Conservation (phyloP, 2,888 invertebrate species). For the Melanchra persicariae region DNA sequence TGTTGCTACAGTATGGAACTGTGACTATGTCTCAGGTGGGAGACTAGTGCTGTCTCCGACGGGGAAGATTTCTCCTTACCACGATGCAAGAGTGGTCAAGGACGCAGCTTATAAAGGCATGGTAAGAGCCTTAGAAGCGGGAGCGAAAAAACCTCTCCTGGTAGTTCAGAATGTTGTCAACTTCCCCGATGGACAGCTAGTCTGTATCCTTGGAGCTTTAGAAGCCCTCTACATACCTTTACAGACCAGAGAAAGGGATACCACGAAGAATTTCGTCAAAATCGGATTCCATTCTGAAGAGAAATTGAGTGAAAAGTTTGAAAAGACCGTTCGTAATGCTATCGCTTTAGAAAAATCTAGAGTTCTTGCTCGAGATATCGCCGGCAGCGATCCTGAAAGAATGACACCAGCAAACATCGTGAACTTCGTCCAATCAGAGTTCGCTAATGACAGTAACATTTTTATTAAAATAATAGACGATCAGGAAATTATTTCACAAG, state of each 20-base stretch:
- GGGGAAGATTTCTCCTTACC: conserved; percentile 93
- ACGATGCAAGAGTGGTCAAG: conserved; percentile 83
- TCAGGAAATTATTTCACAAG: conserved; percentile 90
- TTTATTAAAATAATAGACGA: conserved; percentile 92
- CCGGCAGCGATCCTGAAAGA: conserved; percentile 96
- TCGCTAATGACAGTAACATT: conserved; percentile 91
- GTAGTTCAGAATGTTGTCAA: conserved; percentile 92
- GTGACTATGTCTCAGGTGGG: conserved; percentile 91
- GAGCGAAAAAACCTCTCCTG: conserved; percentile 95
- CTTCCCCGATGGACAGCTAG: conserved; percentile 94
- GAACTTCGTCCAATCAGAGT: conserved; percentile 93
- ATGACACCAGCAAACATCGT: conserved; percentile 96
- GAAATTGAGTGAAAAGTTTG: conserved; percentile 88
- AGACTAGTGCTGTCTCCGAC: conserved; percentile 94
- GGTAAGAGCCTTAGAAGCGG: conserved; percentile 95
- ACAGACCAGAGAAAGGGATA: conserved; percentile 93
- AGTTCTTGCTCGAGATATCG: conserved; percentile 87
- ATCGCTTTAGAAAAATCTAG: conserved; percentile 93
- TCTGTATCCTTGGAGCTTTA: conserved; percentile 96
- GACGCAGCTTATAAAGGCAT: conserved; percentile 95
- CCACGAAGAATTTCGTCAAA: conserved; percentile 90
- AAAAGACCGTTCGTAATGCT: conserved; percentile 91
- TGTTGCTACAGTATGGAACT: conserved; percentile 91
- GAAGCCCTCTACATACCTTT: conserved; percentile 96
- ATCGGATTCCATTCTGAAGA: conserved; percentile 92